phyloP scores from a whole-genome alignment of 2,797 vertebrate genomes.

The Myotis findleyi region DNA sequence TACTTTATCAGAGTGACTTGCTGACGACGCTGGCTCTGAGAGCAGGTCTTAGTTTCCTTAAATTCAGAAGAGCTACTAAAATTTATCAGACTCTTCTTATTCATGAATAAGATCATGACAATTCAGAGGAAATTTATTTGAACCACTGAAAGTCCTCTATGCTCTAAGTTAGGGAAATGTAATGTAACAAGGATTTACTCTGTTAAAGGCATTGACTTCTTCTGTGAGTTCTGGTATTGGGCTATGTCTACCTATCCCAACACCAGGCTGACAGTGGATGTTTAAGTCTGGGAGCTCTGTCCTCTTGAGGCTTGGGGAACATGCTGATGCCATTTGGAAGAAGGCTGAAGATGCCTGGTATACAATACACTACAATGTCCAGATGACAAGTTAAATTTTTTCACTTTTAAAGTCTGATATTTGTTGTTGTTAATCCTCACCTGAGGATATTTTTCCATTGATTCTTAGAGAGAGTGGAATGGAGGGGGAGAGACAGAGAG shows the following conservation, averaged over 20 bases:
- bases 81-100: background rate
- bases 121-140: conserved; percentile 39
- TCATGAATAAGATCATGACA: conserved; percentile 11
- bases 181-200: conserved; percentile 11
- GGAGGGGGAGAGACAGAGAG: too few relatives aligned
- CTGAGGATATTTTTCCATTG: too few relatives aligned
- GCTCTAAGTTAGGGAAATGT: conserved; percentile 21
- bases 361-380: background rate
- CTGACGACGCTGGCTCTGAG: background rate
- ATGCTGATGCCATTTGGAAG: background rate
- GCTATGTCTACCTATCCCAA: background rate
- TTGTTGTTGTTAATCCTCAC: background rate
- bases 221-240: background rate
- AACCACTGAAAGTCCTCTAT: background rate
- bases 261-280: background rate
- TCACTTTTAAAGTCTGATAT: background rate
- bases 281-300: background rate
- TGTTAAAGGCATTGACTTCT: background rate
- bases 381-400: background rate
- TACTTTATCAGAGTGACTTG: background rate
- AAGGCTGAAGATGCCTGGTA: background rate
- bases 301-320: background rate
- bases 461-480: too few relatives aligned
- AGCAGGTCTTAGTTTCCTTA: background rate
- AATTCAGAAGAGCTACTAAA: conserved; percentile 43